A percentile compares a stretch with the other conserved stretches of the same genome.
Evolutionary conservation across 2,113 vertebrate genomes (phyloP).

Genomic region (Zosterops hypoxanthus): DNA sequence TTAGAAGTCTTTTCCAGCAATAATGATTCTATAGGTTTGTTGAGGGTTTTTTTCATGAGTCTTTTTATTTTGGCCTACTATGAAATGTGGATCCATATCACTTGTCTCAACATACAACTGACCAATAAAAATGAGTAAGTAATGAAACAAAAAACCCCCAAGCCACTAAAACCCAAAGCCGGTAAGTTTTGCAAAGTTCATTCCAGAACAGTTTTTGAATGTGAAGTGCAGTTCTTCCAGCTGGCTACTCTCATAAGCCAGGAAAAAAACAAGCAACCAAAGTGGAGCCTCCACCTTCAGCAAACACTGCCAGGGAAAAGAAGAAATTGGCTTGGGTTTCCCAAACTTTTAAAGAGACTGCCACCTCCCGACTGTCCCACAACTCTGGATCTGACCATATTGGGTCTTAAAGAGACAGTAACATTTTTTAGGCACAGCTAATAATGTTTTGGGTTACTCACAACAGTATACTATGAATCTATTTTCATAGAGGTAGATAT

Average conservation of each 20-base stretch:
- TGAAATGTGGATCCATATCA: neutral
- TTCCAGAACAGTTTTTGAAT: neutral
- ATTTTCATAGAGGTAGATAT: neutral
- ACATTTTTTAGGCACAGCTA: neutral
- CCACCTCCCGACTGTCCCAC: too few species aligned
- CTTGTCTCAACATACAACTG: neutral
- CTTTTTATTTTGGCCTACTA: neutral
- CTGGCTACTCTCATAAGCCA: neutral
- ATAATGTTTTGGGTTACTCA: neutral
- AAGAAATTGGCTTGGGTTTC: neutral
- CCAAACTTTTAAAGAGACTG: neutral
- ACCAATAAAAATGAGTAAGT: neutral
- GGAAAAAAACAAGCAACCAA: neutral
- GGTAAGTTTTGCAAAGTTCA: neutral
- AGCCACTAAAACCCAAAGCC: neutral
- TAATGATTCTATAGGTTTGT: neutral
- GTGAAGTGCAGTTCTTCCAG: neutral
- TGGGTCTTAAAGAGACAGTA: neutral
- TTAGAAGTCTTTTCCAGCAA: neutral
- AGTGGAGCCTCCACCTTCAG: neutral
- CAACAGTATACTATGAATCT: fast-evolving
- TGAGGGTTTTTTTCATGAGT: fast-evolving
- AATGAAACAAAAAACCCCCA: fast-evolving
- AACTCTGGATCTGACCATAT: fast-evolving
- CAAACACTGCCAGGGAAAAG: neutral